Evolutionary conservation across 1,140 invertebrate species (phyloP), one percentile per base, ranked within the genome.

Genomic region (Drosophila mauritiana): DNA sequence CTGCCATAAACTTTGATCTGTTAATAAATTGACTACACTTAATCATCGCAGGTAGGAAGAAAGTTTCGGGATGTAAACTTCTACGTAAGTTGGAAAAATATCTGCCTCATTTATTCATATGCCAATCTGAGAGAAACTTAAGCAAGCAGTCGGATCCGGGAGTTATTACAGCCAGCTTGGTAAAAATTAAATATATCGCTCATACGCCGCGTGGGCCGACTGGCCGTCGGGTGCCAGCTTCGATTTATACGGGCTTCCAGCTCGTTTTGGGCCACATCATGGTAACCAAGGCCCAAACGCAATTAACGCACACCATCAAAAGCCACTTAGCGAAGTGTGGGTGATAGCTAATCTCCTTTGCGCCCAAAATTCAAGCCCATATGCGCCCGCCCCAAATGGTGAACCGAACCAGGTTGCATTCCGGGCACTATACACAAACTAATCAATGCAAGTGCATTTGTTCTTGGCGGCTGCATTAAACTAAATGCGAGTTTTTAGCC

Each of bases 1-100:
- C 72, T 67, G 74, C 61, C 67, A 76, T 82, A 88, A 88, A 89
- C 70, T 81, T 89, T 77, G 84, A 89, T 88, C 84, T 89, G 55
- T 52, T 83, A 80, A 88, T 89, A 83, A 88, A 88, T 88, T 59
- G 72, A 72, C 48, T 20, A 43, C 46, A 70, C 72, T 89, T 89
- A 89, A 89, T 88, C 83, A 89, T 80, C 59, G 42, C 79, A 73
- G 72, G 79, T 69, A 43, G 70, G 27, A 36, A 42, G 45, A 77
- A 86, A 84, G 49, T 82, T 77, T 78, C 39, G 20, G 55, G n/a
- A 65, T 58, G 43, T 48, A 25, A 56, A 55, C 39, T 49, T n/a
- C 25, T 52, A 51, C 43, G 55, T 57, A 55, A 53, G 61, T 65
- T 59, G 20, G n/a, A 57, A 46, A 65, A 63, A 67, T 57, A 70